Base-by-base conservation (phyloP, 2,797 vertebrate genomes). In the Schizopygopsis malacanthus region DNA sequence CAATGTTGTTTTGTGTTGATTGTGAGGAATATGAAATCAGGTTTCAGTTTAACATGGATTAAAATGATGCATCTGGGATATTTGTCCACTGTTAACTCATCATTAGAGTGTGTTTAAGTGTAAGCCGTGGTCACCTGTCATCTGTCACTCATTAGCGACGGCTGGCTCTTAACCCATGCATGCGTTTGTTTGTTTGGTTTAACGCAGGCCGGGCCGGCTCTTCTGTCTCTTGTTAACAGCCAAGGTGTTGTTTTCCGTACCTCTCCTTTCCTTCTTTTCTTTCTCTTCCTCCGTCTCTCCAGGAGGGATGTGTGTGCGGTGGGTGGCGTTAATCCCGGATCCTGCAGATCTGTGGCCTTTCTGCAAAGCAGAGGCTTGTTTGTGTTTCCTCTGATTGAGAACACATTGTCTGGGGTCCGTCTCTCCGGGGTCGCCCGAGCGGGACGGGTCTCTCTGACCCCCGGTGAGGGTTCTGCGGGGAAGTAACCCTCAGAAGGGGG, bases 381-480 rank as follows among this genome's bases (percentile, higher is more conserved):
- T 90, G 90, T 85, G 86, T 90, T 89, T 90, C 88, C 90, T 90
- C 88, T 90, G 88, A 90, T 90, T 90, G 88, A 89, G 90, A 90
- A 90, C 90, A 89, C 88, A 90, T 90, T 90, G 84, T 84, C 88
- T 87, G 89, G 88, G 88, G 89, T 90, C 88, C 83, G 86, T 87
- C 81, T 86, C 88, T 85, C 88, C n/a, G 70, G 88, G 87, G 88
- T 88, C 77, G 65, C 86, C 88, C 70, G 71, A 79, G 83, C 73
- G 39, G 75, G 63, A 82, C 81, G 61, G 1, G 52, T 81, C 54
- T 65, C 83, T 33, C n/a, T 18, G 67, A 70, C 54, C 63, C 28
- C 63, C 16, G 28, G 63, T 37, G 28, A 67, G 33, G 28, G 15
- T 67, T 8, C 28, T 67, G 63, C 7, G 15, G 63, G 13, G 63